Conservation (phyloP, 1,140 invertebrate species). For the Mercenaria mercenaria region DNA sequence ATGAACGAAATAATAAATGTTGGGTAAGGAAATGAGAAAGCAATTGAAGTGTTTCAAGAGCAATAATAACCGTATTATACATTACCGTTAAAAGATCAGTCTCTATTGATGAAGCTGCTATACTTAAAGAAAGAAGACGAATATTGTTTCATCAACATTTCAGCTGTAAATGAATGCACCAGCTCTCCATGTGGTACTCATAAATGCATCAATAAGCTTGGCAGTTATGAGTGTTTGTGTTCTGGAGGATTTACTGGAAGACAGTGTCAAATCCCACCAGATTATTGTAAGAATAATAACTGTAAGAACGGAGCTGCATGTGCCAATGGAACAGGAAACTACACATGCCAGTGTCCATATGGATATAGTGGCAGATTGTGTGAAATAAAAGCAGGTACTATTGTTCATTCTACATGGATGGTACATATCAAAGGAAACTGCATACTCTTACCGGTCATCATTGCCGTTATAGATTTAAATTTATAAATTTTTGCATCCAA, state of each 20-base stretch:
- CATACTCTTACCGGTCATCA: no score
- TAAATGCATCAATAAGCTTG: not conserved
- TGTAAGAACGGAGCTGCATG: not conserved
- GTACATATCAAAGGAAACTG: no score
- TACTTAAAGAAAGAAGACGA: no score
- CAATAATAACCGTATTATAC: no score
- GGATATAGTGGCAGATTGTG: not conserved
- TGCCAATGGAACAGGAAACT: not conserved
- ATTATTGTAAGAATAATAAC: conserved; percentile 2
- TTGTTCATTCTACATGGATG: no score
- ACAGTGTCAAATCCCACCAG: not conserved
- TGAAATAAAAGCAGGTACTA: conserved; percentile 5
- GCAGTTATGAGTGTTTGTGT: not conserved
- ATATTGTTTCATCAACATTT: not conserved
- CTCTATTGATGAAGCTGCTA: no score
- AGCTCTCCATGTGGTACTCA: not conserved
- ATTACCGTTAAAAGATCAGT: no score
- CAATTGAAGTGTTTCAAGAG: no score
- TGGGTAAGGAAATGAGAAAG: no score
- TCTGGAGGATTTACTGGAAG: not conserved
- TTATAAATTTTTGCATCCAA: no score
- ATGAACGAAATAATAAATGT: no score
- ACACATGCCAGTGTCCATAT: not conserved
- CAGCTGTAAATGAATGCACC: not conserved
- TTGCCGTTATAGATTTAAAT: no score